Base-by-base conservation (phyloP, 2,888 invertebrate species). In the Lepas anatifera region DNA sequence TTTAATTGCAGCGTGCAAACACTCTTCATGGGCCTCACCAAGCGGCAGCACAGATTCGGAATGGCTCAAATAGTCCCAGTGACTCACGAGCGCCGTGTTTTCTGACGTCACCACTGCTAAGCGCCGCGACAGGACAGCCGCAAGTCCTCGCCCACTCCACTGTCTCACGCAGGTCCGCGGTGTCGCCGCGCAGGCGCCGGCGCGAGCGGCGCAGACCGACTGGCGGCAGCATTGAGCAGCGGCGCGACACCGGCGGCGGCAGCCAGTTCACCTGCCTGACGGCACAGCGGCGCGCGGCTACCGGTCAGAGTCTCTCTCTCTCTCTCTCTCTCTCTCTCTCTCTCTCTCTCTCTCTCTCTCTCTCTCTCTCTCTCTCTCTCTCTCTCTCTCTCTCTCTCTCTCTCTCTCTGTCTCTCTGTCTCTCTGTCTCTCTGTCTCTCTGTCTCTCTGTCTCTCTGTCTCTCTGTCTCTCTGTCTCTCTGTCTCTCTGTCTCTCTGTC, bases 301-400 rank as follows among this genome's bases (percentile, higher is more conserved):
- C n/a, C n/a, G n/a, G n/a, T n/a, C n/a, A n/a, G n/a, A 32, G 22
- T 39, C 43, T 16, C 46, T 46, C 13, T 25, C 68, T n/a, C 35
- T 68, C 46, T 48, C 46, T 22, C 37, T 46, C 37, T 37, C 58
- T 58, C 32, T 58, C 68, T 39, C 13, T 67, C 29, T 39, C 39
- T 35, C 29, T 67, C 43, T 39, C 22, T 67, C 35, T 29, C 25
- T n/a, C 41, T 39, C 43, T 25, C 43, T 39, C 43, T n/a, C 43
- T 29, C 27, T 58, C 58, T 29, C 58, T 58, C 27, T 29, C 41
- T 37, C 8, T 58, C 58, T 58, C 58, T 58, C 58, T 58, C 58
- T 18, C 58, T 16, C 58, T 58, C 58, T 18, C 58, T 58, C 58
- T 58, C 58, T 58, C 58, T 16, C 58, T 58, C 58, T 58, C 58